Base-by-base conservation (phyloP, 2,113 vertebrate genomes). In the Gambusia holbrooki region DNA sequence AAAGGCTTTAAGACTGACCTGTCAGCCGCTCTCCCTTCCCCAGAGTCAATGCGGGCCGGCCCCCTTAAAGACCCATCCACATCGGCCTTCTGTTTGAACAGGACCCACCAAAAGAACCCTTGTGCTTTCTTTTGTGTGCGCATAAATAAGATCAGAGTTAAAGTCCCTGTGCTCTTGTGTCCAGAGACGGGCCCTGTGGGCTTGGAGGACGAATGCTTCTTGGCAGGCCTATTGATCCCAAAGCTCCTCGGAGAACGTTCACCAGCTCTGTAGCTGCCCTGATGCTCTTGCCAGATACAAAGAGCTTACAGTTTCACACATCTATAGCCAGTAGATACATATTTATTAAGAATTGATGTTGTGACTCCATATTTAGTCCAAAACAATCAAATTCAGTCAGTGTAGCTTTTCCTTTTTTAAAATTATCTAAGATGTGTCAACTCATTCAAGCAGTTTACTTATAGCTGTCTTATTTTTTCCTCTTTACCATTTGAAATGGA, bases 71-170 rank as follows among this genome's bases (percentile, higher is more conserved):
- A 89, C 77, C 84, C 73, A 71, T 90, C 89, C 82, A 35, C 91
- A 89, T 88, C 75, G 65, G 90, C 92, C 90, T 90, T 91, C 91
- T 92, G 93, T 94, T 93, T 91, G 91, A 93, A 91, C 92, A 91
- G 89, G 82, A 87, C 89, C 84, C 88, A 83, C 86, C 90, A 87
- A 90, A 92, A 88, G 88, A 89, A 86, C 88, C 83, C 84, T 91
- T 88, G 90, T 90, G 87, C 85, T 86, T 82, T 73, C 85, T 88
- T 92, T 95, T 94, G 93, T 94, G 86, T 33, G 82, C 87, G 90
- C 81, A 84, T 92, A 94, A 94, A 94, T 93, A 94, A 93, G 92
- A 94, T 93, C 94, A 94, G 87, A 93, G 93, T 91, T 90, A 90
- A 89, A 90, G 87, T 93, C 93, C 88, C 89, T 83, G 71, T 63